A percentile compares a stretch with the other conserved stretches of the same genome.
Conservation (phyloP, 2,797 vertebrate genomes). For the Neosalanx taihuensis region DNA sequence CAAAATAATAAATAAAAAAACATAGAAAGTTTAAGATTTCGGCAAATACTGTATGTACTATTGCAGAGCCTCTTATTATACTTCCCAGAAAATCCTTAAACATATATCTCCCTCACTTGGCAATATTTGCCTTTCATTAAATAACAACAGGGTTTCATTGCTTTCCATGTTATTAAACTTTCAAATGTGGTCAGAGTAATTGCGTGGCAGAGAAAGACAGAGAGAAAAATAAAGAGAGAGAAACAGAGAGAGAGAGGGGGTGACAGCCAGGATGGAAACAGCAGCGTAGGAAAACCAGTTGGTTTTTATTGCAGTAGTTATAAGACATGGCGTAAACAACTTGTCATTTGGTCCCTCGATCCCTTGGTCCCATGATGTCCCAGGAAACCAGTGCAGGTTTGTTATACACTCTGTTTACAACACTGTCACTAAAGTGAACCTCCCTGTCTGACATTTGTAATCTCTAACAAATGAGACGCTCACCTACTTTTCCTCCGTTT, state of each 20-base stretch:
- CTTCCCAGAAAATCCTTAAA: neutral
- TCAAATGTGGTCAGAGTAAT: constrained; percentile 20
- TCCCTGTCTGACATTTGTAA: constrained; percentile 7
- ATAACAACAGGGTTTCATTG: constrained; percentile 13
- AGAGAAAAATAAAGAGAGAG: constrained; percentile 11
- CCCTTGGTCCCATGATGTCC: neutral
- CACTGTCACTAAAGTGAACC: constrained; percentile 14
- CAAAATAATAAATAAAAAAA: neutral
- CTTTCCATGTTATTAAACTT: constrained; percentile 14
- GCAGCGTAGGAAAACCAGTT: constrained; percentile 7
- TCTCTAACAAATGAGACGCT: constrained; percentile 1
- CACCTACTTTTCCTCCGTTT: neutral
- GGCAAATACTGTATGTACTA: neutral
- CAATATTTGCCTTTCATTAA: constrained; percentile 11
- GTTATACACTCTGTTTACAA: constrained; percentile 9
- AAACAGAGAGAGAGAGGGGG: constrained; percentile 9
- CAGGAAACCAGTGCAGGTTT: neutral
- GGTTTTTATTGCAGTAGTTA: constrained; percentile 6
- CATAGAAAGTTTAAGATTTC: constrained; percentile 9
- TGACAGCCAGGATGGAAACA: constrained; percentile 3
- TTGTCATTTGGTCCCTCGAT: constrained; percentile 4
- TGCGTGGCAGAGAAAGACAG: constrained; percentile 8
- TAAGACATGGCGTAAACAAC: constrained; percentile 21
- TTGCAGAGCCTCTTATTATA: neutral
- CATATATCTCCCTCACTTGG: constrained; percentile 11